Conservation (phyloP, 1,140 invertebrate genomes). For the roundworm (Caenorhabditis elegans) region WBcel235 BX284603.4:10529001-10529500, state of each 20-base stretch:
- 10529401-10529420: conserved; percentile 9
- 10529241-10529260: no score
- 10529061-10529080: no score
- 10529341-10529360: conserved; percentile 39
- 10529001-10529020: not conserved
- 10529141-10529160: not conserved
- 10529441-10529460: conserved; percentile 51
- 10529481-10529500: conserved; percentile 48
- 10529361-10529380: conserved; percentile 41
- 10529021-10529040: not conserved
- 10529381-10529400: not conserved
- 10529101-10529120: not conserved
- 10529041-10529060: no score
- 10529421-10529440: conserved; percentile 40
- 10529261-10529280: no score
- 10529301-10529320: not conserved
- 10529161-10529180: no score
- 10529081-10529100: not conserved
- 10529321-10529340: conserved; percentile 18
- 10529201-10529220: no score
- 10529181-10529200: no score
- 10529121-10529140: no score
- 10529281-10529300: conserved; percentile 7
- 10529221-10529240: no score
- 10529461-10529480: conserved; percentile 49